Percentiles rank a stretch among this genome's conserved stretches.
phyloP scores from a whole-genome alignment of 2,113 vertebrate species.

The Plectropomus leopardus region DNA sequence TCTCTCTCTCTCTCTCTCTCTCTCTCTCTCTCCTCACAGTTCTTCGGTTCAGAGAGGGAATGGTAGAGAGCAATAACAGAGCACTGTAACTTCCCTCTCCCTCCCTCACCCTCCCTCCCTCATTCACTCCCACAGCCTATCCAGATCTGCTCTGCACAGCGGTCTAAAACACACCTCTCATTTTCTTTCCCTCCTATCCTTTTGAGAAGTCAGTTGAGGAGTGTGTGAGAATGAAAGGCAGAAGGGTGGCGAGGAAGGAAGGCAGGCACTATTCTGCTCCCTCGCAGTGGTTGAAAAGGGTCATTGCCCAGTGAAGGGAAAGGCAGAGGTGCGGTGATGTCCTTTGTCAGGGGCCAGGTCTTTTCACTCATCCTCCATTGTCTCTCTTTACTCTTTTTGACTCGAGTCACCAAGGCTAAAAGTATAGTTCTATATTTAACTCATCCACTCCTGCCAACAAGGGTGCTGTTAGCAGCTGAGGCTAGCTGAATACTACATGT shows the following conservation, averaged over 20 bases:
- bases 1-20: constrained; percentile 42
- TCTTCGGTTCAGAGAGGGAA: constrained; percentile 73
- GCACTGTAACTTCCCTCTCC: constrained; percentile 63
- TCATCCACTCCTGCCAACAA: constrained; percentile 61
- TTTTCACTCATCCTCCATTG: constrained; percentile 66
- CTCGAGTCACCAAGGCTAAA: constrained; percentile 67
- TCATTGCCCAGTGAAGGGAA: constrained; percentile 48
- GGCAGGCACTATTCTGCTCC: constrained; percentile 41
- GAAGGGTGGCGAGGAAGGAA: constrained; percentile 11
- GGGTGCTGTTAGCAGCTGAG: constrained; percentile 80
- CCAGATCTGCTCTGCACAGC: constrained; percentile 52
- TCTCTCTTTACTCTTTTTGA: constrained; percentile 61
- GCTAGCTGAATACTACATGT: constrained; percentile 70
- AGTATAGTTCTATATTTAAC: constrained; percentile 84
- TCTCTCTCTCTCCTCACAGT: constrained; percentile 44
- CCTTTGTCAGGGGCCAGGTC: constrained; percentile 64
- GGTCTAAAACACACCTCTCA: constrained; percentile 66
- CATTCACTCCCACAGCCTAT: constrained; percentile 62
- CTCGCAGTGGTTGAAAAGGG: constrained; percentile 40
- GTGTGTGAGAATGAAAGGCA: constrained; percentile 60
- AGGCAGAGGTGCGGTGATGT: constrained; percentile 61
- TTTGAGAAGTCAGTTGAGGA: constrained; percentile 59
- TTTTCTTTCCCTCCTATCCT: constrained; percentile 55
- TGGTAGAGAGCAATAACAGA: constrained; percentile 66
- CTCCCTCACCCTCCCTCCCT: constrained; percentile 25